phyloP scores from a whole-genome alignment of 2,113 vertebrate species.

The Gasterosteus aculeatus region DNA sequence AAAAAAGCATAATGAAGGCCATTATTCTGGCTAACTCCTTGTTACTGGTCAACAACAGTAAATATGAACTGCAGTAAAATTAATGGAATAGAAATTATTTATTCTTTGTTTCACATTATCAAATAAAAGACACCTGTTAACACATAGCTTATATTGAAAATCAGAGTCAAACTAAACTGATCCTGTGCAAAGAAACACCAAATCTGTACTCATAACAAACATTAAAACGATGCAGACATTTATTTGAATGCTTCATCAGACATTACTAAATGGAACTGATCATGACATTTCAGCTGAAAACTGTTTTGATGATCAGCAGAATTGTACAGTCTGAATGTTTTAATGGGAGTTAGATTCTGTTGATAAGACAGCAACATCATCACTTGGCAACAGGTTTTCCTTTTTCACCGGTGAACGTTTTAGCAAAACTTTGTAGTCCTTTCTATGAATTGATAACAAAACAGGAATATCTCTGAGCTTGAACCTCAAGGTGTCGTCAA shows the following conservation, averaged over 20 bases:
- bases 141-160: background rate
- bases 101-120: constrained; percentile 16
- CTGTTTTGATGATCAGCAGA: background rate
- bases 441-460: constrained; percentile 13
- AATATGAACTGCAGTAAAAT: background rate
- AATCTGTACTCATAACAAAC: background rate
- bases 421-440: constrained; percentile 9
- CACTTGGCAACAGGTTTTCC: background rate
- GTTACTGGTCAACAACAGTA: background rate
- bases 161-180: constrained; percentile 5
- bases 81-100: background rate
- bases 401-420: background rate
- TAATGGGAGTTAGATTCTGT: background rate
- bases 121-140: background rate
- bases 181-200: background rate
- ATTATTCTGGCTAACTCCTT: background rate
- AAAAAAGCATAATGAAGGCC: background rate
- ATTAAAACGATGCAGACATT: background rate
- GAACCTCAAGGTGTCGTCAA: background rate
- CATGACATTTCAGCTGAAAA: background rate
- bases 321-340: background rate
- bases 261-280: constrained; percentile 13
- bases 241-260: background rate
- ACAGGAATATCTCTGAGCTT: background rate
- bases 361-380: background rate